These are phyloP conservation scores for Cryptocheilus praepositus DNA, from an alignment of 2,888 invertebrate species.

Conservation along the genomic window DNA sequence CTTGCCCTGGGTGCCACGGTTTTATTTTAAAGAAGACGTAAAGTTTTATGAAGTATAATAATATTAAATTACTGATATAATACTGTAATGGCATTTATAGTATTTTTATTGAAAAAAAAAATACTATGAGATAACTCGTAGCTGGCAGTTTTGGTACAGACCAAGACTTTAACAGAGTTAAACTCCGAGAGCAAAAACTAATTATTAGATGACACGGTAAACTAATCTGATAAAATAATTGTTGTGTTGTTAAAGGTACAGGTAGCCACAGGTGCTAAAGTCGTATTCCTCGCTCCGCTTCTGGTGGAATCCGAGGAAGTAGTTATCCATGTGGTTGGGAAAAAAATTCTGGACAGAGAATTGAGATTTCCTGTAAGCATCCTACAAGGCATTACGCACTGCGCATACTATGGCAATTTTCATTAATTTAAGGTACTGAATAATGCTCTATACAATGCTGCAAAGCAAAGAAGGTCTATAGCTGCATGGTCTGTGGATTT, in stretches of 20 bases:
- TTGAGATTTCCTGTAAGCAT: conserved; percentile 76
- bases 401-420: neutral
- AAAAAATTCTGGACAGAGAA: conserved; percentile 75
- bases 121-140: too few relatives aligned
- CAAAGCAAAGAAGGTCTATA: conserved; percentile 50
- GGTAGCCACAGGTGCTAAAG: conserved; percentile 76
- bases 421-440: conserved; percentile 52
- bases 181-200: too few relatives aligned
- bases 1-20: too few relatives aligned
- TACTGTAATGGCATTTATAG: too few relatives aligned
- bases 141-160: too few relatives aligned
- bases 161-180: too few relatives aligned
- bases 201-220: conserved; percentile 4
- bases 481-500: conserved; percentile 50
- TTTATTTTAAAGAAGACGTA: too few relatives aligned
- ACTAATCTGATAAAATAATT: conserved; percentile 3
- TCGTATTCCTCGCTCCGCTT: conserved; percentile 77
- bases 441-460: conserved; percentile 51
- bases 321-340: conserved; percentile 79
- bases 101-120: too few relatives aligned
- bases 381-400: too few relatives aligned
- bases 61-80: too few relatives aligned
- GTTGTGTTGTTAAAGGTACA: conserved; percentile 67
- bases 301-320: conserved; percentile 78
- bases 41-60: too few relatives aligned